Evolutionary conservation across 2,888 invertebrate genomes (phyloP).

Genomic region (Aspidiotus rigidus): DNA sequence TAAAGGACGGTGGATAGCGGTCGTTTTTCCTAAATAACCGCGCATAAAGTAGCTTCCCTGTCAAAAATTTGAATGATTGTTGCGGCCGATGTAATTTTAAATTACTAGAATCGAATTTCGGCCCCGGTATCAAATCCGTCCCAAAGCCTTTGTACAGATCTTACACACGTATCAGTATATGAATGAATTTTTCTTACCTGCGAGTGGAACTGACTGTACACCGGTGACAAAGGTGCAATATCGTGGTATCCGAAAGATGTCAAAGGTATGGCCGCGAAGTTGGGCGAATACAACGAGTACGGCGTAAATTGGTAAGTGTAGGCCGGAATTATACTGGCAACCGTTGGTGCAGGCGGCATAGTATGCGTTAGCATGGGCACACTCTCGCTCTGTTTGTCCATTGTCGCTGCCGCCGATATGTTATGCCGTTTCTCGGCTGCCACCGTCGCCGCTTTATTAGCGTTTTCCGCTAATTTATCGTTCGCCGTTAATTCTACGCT

Average conservation of each 20-base stretch:
- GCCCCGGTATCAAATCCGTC: no score
- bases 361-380: not conserved
- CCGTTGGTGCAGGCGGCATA: not conserved
- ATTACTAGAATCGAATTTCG: no score
- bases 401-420: not conserved
- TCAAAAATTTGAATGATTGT: no score
- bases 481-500: not conserved
- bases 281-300: constrained; percentile 8
- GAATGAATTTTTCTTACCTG: constrained; percentile 36
- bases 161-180: no score
- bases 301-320: constrained; percentile 14
- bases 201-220: constrained; percentile 39
- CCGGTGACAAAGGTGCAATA: constrained; percentile 34
- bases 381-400: not conserved
- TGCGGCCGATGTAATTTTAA: no score
- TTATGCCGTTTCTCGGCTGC: constrained; percentile 45
- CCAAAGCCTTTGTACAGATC: no score
- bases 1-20: no score
- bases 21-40: no score
- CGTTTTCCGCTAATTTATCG: constrained; percentile 1
- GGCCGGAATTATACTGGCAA: constrained; percentile 3
- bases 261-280: constrained; percentile 12
- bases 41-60: no score
- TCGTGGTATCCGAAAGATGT: constrained; percentile 14
- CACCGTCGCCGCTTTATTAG: constrained; percentile 42